Percentiles rank a stretch among this genome's conserved stretches.
phyloP scores from a whole-genome alignment of 1,140 invertebrate genomes.

The Melipona quadrifasciata region DNA sequence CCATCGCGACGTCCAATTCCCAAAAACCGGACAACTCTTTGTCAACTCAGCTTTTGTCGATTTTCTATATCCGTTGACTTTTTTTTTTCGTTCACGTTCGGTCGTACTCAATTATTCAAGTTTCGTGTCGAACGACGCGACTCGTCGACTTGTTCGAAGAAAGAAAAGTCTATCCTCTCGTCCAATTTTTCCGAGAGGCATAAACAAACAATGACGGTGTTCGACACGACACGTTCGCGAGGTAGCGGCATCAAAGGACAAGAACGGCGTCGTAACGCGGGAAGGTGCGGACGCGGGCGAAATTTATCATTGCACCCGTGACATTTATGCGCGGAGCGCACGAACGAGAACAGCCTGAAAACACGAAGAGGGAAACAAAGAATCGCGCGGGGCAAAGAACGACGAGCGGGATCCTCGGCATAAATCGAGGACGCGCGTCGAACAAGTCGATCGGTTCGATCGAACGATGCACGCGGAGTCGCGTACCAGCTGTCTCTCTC shows the following conservation, averaged over 20 bases:
- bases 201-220: not conserved
- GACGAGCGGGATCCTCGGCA: not conserved
- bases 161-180: not conserved
- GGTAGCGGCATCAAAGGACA: not conserved
- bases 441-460: conserved; percentile 5
- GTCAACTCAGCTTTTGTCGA: too few relatives aligned
- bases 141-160: not conserved
- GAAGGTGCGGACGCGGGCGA: not conserved
- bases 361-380: conserved; percentile 16
- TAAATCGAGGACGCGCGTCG: conserved; percentile 33
- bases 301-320: conserved; percentile 47
- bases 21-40: not conserved
- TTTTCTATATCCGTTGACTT: too few relatives aligned
- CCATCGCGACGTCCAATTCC: not conserved
- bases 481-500: not conserved
- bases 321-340: conserved; percentile 45
- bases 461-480: not conserved
- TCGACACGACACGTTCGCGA: not conserved
- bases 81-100: too few relatives aligned
- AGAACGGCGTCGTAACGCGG: not conserved
- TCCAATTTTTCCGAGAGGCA: not conserved
- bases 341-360: conserved; percentile 25
- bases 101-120: not conserved
- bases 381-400: not conserved
- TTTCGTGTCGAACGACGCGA: too few relatives aligned